Evolutionary conservation across 2,797 vertebrate species (phyloP).

Genomic region (Hoplostethus mediterraneus): DNA sequence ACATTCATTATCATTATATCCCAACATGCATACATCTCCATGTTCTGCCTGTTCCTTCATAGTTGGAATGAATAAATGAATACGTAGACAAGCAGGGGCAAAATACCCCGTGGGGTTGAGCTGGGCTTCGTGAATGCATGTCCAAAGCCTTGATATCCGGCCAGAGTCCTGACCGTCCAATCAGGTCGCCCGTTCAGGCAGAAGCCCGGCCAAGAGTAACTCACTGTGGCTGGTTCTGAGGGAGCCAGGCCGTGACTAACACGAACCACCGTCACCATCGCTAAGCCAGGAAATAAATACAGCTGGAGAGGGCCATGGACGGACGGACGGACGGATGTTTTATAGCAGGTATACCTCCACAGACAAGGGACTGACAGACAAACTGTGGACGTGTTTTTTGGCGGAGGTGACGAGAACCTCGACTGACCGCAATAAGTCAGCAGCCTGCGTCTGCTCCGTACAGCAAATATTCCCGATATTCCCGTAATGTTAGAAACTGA

Average conservation of each 20-base stretch:
- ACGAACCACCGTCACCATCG: slow-evolving; percentile 57
- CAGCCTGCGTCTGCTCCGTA: too few relatives aligned
- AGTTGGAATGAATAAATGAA: slow-evolving; percentile 15
- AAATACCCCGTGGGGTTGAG: slow-evolving; percentile 28
- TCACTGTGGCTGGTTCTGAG: slow-evolving; percentile 55
- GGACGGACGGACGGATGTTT: slow-evolving; percentile 32
- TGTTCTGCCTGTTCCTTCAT: slow-evolving; percentile 2
- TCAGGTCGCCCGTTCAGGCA: slow-evolving; percentile 46
- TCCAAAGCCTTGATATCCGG: slow-evolving; percentile 69
- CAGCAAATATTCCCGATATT: too few relatives aligned
- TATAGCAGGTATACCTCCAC: slow-evolving; percentile 45
- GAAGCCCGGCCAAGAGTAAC: slow-evolving; percentile 64
- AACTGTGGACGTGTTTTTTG: slow-evolving; percentile 6
- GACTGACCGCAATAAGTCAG: not conserved
- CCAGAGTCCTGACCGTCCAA: slow-evolving; percentile 40
- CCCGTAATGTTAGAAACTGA: too few relatives aligned
- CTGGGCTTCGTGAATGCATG: slow-evolving; percentile 57
- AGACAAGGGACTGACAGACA: slow-evolving; percentile 26
- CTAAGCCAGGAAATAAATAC: slow-evolving; percentile 70
- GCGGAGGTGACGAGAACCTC: not conserved
- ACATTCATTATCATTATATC: not conserved
- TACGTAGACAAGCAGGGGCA: slow-evolving; percentile 30
- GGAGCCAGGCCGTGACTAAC: slow-evolving; percentile 73
- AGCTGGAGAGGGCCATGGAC: slow-evolving; percentile 60
- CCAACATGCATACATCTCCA: not conserved